A percentile compares a stretch with the other conserved stretches of the same genome.
Evolutionary conservation across 1,140 invertebrate genomes (phyloP).

Genomic region (Periplaneta americana): DNA sequence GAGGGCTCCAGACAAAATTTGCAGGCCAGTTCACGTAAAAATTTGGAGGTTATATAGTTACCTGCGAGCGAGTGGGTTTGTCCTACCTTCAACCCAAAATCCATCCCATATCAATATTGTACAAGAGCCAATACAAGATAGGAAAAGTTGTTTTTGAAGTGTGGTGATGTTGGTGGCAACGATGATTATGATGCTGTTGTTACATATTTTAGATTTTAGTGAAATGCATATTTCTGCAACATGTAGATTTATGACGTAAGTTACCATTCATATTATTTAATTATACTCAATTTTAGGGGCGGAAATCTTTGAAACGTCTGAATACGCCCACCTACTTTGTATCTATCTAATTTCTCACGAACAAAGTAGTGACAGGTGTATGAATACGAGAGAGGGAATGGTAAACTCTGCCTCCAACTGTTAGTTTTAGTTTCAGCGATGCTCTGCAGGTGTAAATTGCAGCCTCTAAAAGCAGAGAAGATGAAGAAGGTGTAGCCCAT

Average conservation of each 20-base stretch:
- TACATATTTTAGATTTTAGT: background rate
- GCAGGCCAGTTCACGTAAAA: too few relatives aligned
- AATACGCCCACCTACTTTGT: background rate
- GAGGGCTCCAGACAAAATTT: too few relatives aligned
- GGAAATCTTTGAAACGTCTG: background rate
- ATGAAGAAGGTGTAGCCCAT: background rate
- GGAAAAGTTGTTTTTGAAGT: too few relatives aligned
- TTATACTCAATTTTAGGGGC: background rate
- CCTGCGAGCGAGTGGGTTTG: too few relatives aligned
- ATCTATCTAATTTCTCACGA: too few relatives aligned
- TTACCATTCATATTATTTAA: background rate
- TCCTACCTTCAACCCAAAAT: too few relatives aligned
- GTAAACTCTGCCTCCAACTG: background rate
- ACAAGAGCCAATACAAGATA: too few relatives aligned
- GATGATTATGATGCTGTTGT: too few relatives aligned
- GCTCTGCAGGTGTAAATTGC: background rate
- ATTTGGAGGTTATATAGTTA: too few relatives aligned
- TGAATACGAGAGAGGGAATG: background rate
- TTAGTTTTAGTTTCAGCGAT: background rate
- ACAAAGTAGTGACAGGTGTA: too few relatives aligned
- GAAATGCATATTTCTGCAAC: background rate
- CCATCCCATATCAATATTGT: too few relatives aligned
- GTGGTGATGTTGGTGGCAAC: too few relatives aligned
- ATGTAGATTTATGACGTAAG: background rate
- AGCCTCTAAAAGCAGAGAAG: background rate